Evolutionary conservation across 2,888 invertebrate species (phyloP), one percentile per base, ranked within the genome.

Genomic region (Macropis europaea): DNA sequence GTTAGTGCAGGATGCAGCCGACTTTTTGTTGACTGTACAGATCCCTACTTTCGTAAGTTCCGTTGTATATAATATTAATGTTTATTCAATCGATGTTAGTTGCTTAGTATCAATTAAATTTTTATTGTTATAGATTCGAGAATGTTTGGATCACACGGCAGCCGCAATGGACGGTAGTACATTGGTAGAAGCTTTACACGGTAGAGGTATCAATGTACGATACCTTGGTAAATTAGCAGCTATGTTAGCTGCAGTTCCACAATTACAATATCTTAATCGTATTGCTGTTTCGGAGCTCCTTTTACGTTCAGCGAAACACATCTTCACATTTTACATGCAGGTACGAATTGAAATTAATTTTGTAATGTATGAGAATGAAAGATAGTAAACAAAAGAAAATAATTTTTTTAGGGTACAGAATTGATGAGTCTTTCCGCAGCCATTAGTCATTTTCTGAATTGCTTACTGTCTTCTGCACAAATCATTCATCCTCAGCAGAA

Each of bases 141-240:
- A 97, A 84, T 96, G 96, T 84, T 91, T 97, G 85, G 96, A 97
- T 89, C 97, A 98, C 90, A 94, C 96, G 2, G 94, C 97, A 0
- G 96, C 97, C 2, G 98, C 98, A 0, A 97, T 99, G 94, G 99
- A 99, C 91, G 99, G 99, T 50, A 93, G 93, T 57, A 97, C 97
- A 1, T 92, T 99, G 70, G 95, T 97, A 0, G 98, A 99, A 90
- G 95, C 97, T 6, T 92, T 99, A 90, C 99, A 99, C 91, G 95
- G 95, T 82, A 94, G 97, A 77, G 99, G 99, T 79, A 98, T 99
- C 86, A 99, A 99, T 91, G 95, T 99, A 79, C 94, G 99, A 64
- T 99, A 99, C 90, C 92, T 99, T 78, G 99, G 99, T 50, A 96
- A 97, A 91, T 95, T 99, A 45, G 95, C 96, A 45, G 93, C 93